These are phyloP conservation scores for Chaunax sp. DNA, from an alignment of 2,797 vertebrate genomes.

Conservation along the genomic window DNA sequence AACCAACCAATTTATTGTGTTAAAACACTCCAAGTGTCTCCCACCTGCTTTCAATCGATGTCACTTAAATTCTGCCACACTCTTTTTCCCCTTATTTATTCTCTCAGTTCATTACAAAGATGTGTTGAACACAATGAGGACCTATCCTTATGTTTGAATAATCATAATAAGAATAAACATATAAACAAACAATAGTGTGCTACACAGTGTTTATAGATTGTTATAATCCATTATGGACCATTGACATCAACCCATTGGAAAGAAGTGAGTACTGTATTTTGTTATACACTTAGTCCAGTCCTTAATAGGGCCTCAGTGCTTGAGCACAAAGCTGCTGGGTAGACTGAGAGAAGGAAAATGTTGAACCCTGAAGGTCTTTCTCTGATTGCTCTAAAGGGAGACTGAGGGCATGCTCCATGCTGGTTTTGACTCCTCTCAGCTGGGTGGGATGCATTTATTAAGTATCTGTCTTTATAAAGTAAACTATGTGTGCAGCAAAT, in stretches of 20 bases:
- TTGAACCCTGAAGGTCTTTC: constrained; percentile 70
- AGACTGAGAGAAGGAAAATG: constrained; percentile 74
- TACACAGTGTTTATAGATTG: constrained; percentile 13
- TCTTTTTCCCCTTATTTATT: no score
- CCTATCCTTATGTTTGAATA: background rate
- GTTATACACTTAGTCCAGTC: constrained; percentile 41
- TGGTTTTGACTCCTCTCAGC: constrained; percentile 33
- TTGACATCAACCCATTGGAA: constrained; percentile 41
- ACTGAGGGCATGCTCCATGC: constrained; percentile 34
- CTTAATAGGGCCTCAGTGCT: constrained; percentile 63
- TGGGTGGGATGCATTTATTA: constrained; percentile 42
- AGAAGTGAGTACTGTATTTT: constrained; percentile 7
- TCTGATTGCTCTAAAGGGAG: constrained; percentile 62
- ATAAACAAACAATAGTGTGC: background rate
- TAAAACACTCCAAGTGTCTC: no score
- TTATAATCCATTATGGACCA: constrained; percentile 27
- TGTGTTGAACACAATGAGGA: background rate
- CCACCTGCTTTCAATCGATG: background rate
- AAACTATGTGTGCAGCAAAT: constrained; percentile 24
- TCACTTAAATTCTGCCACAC: background rate
- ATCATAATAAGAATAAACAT: no score
- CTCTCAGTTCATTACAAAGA: background rate
- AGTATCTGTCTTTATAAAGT: constrained; percentile 43
- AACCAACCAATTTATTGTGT: no score
- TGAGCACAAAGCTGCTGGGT: constrained; percentile 34